phyloP scores from a whole-genome alignment of 2,113 vertebrate genomes.

The Embiotoca jacksoni region DNA sequence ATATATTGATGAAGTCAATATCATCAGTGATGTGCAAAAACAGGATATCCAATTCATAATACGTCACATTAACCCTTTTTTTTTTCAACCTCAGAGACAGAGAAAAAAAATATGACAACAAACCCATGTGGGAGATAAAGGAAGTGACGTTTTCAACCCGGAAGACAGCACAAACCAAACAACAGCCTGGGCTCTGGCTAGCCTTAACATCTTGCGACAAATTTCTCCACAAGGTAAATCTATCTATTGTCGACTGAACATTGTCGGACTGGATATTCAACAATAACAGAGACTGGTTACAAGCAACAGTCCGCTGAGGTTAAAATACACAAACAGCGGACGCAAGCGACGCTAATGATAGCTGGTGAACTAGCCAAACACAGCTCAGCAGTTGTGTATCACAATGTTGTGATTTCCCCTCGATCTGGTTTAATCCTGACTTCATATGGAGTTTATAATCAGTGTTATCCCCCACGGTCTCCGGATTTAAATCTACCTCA shows the following conservation, averaged over 20 bases:
- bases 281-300: no score
- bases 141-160: slow-evolving; percentile 60
- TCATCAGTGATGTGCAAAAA: no score
- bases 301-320: neutral
- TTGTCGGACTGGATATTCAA: neutral
- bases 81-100: no score
- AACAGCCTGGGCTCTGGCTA: slow-evolving; percentile 1
- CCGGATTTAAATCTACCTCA: neutral
- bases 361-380: slow-evolving; percentile 3
- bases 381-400: neutral
- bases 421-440: neutral
- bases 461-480: accelerated
- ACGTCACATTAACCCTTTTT: no score
- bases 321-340: neutral
- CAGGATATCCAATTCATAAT: no score
- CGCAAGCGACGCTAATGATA: slow-evolving; percentile 37
- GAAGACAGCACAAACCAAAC: slow-evolving; percentile 12
- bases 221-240: slow-evolving; percentile 38
- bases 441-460: no score
- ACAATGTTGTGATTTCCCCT: neutral
- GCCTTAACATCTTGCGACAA: neutral
- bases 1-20: no score
- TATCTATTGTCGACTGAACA: accelerated
- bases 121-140: slow-evolving; percentile 60
- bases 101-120: slow-evolving; percentile 52